phyloP scores from a whole-genome alignment of 2,113 vertebrate species.

The Tupaia chinensis region DNA sequence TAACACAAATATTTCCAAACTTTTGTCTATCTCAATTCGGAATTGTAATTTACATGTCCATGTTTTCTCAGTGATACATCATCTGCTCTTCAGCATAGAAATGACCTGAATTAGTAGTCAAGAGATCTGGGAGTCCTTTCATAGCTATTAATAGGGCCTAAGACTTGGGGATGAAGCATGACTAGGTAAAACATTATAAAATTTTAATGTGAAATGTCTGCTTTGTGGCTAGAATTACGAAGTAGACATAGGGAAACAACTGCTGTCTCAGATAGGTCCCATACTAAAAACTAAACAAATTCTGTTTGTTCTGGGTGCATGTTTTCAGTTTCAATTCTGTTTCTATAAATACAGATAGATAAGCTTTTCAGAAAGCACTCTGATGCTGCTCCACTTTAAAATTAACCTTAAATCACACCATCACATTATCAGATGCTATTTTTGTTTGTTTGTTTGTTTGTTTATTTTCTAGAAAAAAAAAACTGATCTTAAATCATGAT shows the following conservation, averaged over 20 bases:
- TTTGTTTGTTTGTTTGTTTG: too few species aligned
- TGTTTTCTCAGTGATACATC: background rate
- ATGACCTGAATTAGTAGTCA: background rate
- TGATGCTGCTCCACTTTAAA: conserved; percentile 7
- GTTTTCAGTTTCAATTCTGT: conserved; percentile 11
- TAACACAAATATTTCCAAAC: background rate
- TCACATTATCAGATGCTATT: background rate
- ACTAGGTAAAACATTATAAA: background rate
- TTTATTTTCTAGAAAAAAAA: background rate
- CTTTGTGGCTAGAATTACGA: background rate
- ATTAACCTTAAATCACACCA: conserved; percentile 42
- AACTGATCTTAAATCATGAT: background rate
- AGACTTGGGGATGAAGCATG: background rate
- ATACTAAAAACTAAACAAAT: background rate
- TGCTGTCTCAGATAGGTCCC: background rate
- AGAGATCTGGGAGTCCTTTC: background rate
- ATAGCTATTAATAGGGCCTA: background rate
- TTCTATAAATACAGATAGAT: background rate
- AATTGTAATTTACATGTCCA: background rate
- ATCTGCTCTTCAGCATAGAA: background rate
- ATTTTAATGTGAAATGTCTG: background rate
- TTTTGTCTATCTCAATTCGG: background rate
- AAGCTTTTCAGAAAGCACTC: background rate
- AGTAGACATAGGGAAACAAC: background rate
- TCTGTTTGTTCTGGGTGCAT: background rate